Base-by-base conservation (phyloP, 2,888 invertebrate genomes). In the Athalia rosae region DNA sequence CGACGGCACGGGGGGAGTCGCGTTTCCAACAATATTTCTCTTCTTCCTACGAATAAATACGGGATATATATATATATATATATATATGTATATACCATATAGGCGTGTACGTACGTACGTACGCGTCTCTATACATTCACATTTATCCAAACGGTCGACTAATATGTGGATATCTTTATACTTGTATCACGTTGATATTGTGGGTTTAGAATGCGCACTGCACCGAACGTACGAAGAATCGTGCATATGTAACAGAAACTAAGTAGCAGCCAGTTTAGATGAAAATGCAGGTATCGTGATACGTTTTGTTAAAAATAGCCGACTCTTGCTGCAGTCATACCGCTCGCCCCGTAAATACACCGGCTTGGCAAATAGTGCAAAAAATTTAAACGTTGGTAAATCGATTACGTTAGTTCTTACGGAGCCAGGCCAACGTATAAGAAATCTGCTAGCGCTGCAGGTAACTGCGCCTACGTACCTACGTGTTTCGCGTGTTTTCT, bases 21-120 rank as follows among this genome's bases (percentile, higher is more conserved):
- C 71, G 45, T 71, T 71, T 71, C 71, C 45, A 58, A 45, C 58
- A 58, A 71, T 71, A 71, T 71, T 71, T 71, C 71, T 71, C 71
- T 58, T 58, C 71, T 56, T 58, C 15, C n/a, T 56, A 58, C 71
- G 58, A 71, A 71, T 71, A 71, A 71, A 71, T 45, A 71, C 58
- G 50, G 13, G 43, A 56, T 28, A 50, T 28, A 50, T 11, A 41
- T 63, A n/a, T n/a, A 45, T 43, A 45, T n/a, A n/a, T 63, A n/a
- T n/a, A n/a, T n/a, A n/a, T n/a, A n/a, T n/a, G n/a, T n/a, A n/a
- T n/a, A n/a, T n/a, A n/a, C n/a, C n/a, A 15, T 50, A 15, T 15
- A 15, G 15, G 15, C 15, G n/a, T n/a, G n/a, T n/a, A n/a, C n/a
- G n/a, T n/a, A 28, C 28, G 28, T 28, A 28, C 2, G 28, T 28